A percentile compares a stretch with the other conserved stretches of the same genome.
Evolutionary conservation across 1,140 invertebrate species (phyloP).

Genomic region (Physella acuta): DNA sequence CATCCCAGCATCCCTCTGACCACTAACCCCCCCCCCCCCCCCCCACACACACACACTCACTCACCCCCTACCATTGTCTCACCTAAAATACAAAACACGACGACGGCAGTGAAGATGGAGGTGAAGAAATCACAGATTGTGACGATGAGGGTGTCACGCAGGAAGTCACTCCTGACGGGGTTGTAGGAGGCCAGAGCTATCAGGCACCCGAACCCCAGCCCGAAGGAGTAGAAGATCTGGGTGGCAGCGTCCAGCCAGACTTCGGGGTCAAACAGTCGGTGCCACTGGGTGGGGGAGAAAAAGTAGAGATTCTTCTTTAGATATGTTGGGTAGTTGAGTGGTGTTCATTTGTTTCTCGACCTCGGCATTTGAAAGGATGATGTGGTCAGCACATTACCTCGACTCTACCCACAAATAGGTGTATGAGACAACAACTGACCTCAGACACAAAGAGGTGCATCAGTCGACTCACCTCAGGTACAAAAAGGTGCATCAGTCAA

Average conservation of each 20-base stretch:
- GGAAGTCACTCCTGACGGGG: slow-evolving; percentile 44
- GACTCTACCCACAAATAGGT: too few species aligned
- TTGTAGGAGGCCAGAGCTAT: slow-evolving; percentile 71
- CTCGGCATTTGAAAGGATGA: too few species aligned
- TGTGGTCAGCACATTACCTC: too few species aligned
- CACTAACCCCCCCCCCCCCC: too few species aligned
- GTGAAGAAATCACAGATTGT: slow-evolving; percentile 45
- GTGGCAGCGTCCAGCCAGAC: slow-evolving; percentile 82
- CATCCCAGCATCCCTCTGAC: too few species aligned
- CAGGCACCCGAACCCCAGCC: slow-evolving; percentile 74
- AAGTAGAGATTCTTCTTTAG: too few species aligned
- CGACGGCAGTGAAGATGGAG: slow-evolving; percentile 45
- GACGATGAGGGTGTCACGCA: slow-evolving; percentile 40
- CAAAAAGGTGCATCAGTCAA: background rate
- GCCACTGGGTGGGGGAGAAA: slow-evolving; percentile 36
- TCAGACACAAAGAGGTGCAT: too few species aligned
- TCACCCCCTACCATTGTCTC: too few species aligned
- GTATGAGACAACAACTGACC: too few species aligned
- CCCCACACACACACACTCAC: too few species aligned
- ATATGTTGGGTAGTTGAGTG: too few species aligned
- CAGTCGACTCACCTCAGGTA: background rate
- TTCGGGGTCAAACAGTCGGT: slow-evolving; percentile 37
- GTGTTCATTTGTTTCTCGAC: too few species aligned
- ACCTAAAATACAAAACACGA: slow-evolving; percentile 41
- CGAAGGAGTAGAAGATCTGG: slow-evolving; percentile 85